Conservation (phyloP, 2,797 vertebrate species). For the Typhlichthys subterraneus region DNA sequence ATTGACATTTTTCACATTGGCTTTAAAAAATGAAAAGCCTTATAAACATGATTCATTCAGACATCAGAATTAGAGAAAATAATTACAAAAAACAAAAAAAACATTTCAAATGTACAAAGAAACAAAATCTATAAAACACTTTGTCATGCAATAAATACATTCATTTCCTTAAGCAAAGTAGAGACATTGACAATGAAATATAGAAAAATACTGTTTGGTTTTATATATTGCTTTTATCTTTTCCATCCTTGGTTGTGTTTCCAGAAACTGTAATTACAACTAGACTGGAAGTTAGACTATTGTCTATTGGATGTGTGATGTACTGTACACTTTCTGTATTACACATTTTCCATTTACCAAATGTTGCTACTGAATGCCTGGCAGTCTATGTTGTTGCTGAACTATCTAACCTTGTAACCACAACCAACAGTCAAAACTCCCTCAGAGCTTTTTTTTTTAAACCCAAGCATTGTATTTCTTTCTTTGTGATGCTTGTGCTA, state of each 20-base stretch:
- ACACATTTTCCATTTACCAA: conserved; percentile 29
- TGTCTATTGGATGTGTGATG: conserved; percentile 28
- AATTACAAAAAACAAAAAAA: conserved; percentile 68
- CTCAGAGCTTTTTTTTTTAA: too few relatives aligned
- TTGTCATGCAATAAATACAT: conserved; percentile 89
- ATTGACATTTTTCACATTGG: conserved; percentile 75
- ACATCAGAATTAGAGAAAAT: conserved; percentile 70
- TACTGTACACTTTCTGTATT: conserved; percentile 35
- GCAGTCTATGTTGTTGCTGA: conserved; percentile 42
- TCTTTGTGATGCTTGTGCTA: conserved; percentile 13
- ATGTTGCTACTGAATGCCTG: conserved; percentile 42
- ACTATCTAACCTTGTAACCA: conserved; percentile 51
- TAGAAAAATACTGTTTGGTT: conserved; percentile 80
- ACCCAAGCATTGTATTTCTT: not conserved
- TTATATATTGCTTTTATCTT: conserved; percentile 71
- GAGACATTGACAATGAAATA: conserved; percentile 71
- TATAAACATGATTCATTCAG: conserved; percentile 73
- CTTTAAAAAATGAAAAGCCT: conserved; percentile 80
- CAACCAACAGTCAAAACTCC: conserved; percentile 30
- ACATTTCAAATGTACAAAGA: conserved; percentile 62
- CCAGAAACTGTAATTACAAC: conserved; percentile 43
- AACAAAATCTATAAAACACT: conserved; percentile 77
- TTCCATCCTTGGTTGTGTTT: conserved; percentile 41
- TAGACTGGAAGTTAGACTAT: conserved; percentile 36
- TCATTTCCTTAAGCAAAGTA: conserved; percentile 81